Evolutionary conservation across 2,797 vertebrate genomes (phyloP), one percentile per base, ranked within the genome.

Genomic region (Tenualosa thibaudeaui): DNA sequence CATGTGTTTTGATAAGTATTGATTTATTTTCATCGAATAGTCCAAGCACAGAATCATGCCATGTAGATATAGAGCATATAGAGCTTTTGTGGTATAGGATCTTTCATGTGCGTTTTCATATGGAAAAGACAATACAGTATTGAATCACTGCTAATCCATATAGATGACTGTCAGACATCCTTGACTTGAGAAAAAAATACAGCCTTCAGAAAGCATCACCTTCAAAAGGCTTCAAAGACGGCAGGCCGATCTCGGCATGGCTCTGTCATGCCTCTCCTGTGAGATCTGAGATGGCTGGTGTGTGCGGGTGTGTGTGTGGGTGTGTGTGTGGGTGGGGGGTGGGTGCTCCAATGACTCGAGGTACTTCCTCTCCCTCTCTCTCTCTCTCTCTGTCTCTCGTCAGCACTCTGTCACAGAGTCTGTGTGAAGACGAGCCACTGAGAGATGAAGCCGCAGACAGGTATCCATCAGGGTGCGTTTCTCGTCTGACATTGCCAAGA

Each of bases 401-500:
- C 26, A 71, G 65, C 65, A 15, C 65, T 71, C 65, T 71, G 65
- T 71, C 65, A 71, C 65, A 15, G 8, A 12, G 65, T 71, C 26
- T 31, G 26, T 37, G 65, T 71, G 26, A 37, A 17, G 65, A 71
- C 13, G 31, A 6, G 65, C 65, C 26, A 37, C 87, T 87, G 84
- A 9, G 46, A 90, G 88, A 90, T 88, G 89, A 90, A 91, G 91
- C 87, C 82, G 84, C 43, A 91, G 91, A 91, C 91, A 91, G 89
- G 86, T 88, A 86, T 88, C 87, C 86, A 88, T 89, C 84, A 78
- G 83, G 88, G 65, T 71, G 65, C 12, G 31, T 6, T 62, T 40
- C 65, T 71, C 24, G 31, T 26, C 26, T 71, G 65, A 37, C 62
- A 68, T 37, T 68, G 62, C 62, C 62, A 68, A 13, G 62, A 31